These are phyloP conservation scores for Lasioglossum albipes DNA, from an alignment of 1,140 invertebrate genomes.

Conservation along the genomic window DNA sequence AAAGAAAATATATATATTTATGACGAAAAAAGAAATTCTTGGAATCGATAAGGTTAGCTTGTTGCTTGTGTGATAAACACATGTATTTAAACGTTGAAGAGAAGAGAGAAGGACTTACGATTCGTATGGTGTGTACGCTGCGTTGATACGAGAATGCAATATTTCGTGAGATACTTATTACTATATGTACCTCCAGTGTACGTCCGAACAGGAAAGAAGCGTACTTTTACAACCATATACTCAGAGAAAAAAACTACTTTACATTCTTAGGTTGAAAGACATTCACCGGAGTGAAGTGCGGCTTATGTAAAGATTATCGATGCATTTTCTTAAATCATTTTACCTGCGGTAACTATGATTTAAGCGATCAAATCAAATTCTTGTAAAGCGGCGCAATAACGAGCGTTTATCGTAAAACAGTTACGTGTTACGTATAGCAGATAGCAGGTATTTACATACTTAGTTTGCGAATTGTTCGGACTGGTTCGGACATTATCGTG, in stretches of 20 bases:
- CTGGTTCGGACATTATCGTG: not conserved
- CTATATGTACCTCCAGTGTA: not conserved
- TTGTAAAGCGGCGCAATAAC: not conserved
- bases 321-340: not conserved
- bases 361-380: not conserved
- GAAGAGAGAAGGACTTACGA: constrained; percentile 30
- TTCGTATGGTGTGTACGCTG: not conserved
- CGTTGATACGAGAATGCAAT: not conserved
- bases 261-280: constrained; percentile 7
- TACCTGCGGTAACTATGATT: not conserved
- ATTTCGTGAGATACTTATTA: not conserved
- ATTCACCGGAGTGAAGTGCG: constrained; percentile 17
- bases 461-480: not conserved
- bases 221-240: constrained; percentile 3
- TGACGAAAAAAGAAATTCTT: not conserved
- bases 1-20: not conserved
- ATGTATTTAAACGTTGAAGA: not conserved
- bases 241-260: constrained; percentile 34
- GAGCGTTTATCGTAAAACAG: not conserved
- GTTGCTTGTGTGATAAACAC: not conserved
- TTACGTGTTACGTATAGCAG: not conserved
- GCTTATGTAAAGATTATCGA: constrained; percentile 24
- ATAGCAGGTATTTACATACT: no score
- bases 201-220: not conserved
- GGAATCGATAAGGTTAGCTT: constrained; percentile 6